Evolutionary conservation across 2,888 invertebrate genomes (phyloP), one percentile per base, ranked within the genome.

Genomic region (Falcaria lacertinaria): DNA sequence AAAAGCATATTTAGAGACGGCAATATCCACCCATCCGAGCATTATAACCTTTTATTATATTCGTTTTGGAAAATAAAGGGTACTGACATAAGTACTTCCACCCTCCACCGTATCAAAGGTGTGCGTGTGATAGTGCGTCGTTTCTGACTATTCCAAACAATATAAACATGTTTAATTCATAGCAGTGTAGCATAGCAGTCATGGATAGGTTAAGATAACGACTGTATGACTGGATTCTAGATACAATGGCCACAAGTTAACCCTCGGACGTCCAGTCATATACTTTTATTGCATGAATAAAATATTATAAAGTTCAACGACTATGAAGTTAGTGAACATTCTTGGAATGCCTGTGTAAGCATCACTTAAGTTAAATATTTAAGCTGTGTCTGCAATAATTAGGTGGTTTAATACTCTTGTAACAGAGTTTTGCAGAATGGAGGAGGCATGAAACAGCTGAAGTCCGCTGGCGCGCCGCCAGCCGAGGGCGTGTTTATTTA

Each of bases 401-500:
- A 19, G 17, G 35, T 19, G 19, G 13, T 36, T 36, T 13, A 6
- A 35, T n/a, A 36, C 35, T 13, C 13, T 36, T 17, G 35, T 36
- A 13, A 19, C 19, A 19, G n/a, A 19, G 2, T 36, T 36, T 36
- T 37, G 37, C 16, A 15, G 3, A 37, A 37, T 25, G 25, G 13
- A 16, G 34, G 11, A 16, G 34, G 11, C 16, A n/a, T 35, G 33
- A 16, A 39, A 43, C 45, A 45, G 44, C 44, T 48, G 50, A 44
- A 33, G 32, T 32, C 42, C 25, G 43, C 48, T 59, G 63, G 55
- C 54, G 17, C 37, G 28, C 17, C 46, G 64, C 65, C 66, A 66
- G 43, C 45, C 41, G 37, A 42, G 54, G 50, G 28, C 11, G 3
- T 55, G 40, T 47, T 57, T 57, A 54, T 57, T 55, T 55, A 50